These are phyloP conservation scores for Eufriesea mexicana DNA, from an alignment of 1,140 invertebrate species.

Conservation along the genomic window DNA sequence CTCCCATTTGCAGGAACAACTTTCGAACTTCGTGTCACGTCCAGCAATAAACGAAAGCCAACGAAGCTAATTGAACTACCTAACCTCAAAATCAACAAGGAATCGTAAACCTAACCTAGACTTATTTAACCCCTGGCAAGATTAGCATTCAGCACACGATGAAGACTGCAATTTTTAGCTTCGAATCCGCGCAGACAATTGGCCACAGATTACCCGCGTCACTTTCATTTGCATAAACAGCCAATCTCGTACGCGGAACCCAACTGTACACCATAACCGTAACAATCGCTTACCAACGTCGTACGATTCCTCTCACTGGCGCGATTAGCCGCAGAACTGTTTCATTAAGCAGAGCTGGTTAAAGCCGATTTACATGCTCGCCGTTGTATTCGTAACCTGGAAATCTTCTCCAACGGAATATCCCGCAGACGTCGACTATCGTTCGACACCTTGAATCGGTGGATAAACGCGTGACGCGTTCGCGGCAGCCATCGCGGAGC, in stretches of 20 bases:
- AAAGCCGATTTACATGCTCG: not conserved
- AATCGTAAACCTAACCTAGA: too few relatives aligned
- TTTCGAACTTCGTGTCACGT: too few relatives aligned
- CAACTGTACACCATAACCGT: not conserved
- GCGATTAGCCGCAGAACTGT: not conserved
- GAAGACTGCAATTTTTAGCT: not conserved
- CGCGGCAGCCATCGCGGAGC: constrained; percentile 51
- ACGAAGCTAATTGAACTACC: too few relatives aligned
- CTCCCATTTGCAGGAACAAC: too few relatives aligned
- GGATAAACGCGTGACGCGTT: constrained; percentile 48
- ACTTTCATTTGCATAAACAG: not conserved
- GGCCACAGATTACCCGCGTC: not conserved
- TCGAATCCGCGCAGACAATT: not conserved
- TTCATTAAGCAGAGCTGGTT: not conserved
- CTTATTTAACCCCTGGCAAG: too few relatives aligned
- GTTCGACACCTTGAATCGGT: constrained; percentile 44
- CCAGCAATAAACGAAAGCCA: too few relatives aligned
- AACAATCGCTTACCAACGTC: constrained; percentile 4
- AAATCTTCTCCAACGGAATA: constrained; percentile 34
- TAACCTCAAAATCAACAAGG: too few relatives aligned
- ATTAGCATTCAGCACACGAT: not conserved
- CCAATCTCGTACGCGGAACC: not conserved
- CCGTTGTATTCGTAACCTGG: not conserved
- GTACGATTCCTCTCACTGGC: not conserved
- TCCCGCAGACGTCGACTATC: constrained; percentile 2